These are phyloP conservation scores for Tipula vernalis DNA, from an alignment of 2,888 invertebrate species.

Conservation along the genomic window DNA sequence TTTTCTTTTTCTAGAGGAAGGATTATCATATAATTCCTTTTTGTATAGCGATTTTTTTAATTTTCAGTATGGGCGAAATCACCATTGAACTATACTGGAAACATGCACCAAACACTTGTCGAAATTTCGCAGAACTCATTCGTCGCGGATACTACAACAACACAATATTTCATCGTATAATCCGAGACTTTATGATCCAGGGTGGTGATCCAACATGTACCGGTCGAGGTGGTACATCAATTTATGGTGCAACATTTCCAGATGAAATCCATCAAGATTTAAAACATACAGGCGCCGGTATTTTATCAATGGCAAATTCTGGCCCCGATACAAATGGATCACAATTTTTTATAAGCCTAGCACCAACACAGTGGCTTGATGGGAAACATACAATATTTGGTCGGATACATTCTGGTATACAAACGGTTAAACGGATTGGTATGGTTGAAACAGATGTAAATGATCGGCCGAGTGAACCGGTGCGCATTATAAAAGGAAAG, in stretches of 20 bases:
- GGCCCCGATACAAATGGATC: slow-evolving; percentile 95
- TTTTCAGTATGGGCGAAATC: slow-evolving; percentile 80
- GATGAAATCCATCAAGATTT: slow-evolving; percentile 92
- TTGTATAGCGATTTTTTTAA: neutral
- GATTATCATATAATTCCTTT: no score
- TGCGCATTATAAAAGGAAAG: slow-evolving; percentile 57
- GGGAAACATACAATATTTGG: slow-evolving; percentile 97
- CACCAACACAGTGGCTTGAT: slow-evolving; percentile 95
- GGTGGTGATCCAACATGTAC: slow-evolving; percentile 97
- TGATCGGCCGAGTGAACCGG: slow-evolving; percentile 82
- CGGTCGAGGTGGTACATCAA: slow-evolving; percentile 90
- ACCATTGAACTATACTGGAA: slow-evolving; percentile 95
- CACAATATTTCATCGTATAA: slow-evolving; percentile 91
- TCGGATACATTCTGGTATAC: slow-evolving; percentile 76
- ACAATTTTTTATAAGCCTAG: slow-evolving; percentile 95
- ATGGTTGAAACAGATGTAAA: slow-evolving; percentile 86
- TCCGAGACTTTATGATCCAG: slow-evolving; percentile 87
- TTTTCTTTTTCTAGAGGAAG: no score
- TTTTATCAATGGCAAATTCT: slow-evolving; percentile 96
- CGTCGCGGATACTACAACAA: slow-evolving; percentile 92
- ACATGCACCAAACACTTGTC: slow-evolving; percentile 92
- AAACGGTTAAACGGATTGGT: slow-evolving; percentile 83
- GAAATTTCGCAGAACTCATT: slow-evolving; percentile 92
- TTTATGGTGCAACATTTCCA: slow-evolving; percentile 88
- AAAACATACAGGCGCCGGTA: slow-evolving; percentile 87